Base-by-base conservation (phyloP, 2,888 invertebrate genomes). In the Synanthedon andrenaeformis region DNA sequence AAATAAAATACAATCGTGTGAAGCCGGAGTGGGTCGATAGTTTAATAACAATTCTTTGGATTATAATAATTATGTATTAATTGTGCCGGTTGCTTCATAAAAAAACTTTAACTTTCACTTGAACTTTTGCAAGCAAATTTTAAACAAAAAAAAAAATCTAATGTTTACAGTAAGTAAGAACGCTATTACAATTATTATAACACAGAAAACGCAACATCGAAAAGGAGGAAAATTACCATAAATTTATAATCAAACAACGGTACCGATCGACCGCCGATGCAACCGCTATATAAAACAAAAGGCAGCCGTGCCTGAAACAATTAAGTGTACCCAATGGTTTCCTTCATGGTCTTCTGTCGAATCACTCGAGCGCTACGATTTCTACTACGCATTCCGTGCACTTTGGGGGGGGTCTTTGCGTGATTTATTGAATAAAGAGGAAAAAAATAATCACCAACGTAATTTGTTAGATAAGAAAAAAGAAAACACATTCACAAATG, bases 261-360 rank as follows among this genome's bases (percentile, higher is more conserved):
- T 74, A 70, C 61, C 62, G 63, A 67, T 70, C 70, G 66, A 63
- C 66, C 59, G 57, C 63, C 64, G 70, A 75, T 71, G 75, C 77
- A 79, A 73, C 72, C 71, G 71, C 75, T 74, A 74, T 74, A 74
- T 74, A 67, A 74, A 76, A 75, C 72, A 64, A 72, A 35, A 70
- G 63, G 65, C 77, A 76, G 65, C 65, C 73, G 72, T 72, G 80
- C 77, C 76, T 82, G 77, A 78, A 82, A 78, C 74, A 65, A 72
- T 63, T 62, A 66, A 65, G 69, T 72, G 69, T 76, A 76, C 68
- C 64, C 66, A 66, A 66, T 66, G 68, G 70, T 72, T 74, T 70
- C 73, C 77, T 72, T 13, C 28, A 59, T 67, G 70, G 67, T 77
- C 73, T 74, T 74, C 35, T 35, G 10, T 35, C 71, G 59, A 63